Base-by-base conservation (phyloP, 2,113 vertebrate species). In the Empidonax alnorum region DNA sequence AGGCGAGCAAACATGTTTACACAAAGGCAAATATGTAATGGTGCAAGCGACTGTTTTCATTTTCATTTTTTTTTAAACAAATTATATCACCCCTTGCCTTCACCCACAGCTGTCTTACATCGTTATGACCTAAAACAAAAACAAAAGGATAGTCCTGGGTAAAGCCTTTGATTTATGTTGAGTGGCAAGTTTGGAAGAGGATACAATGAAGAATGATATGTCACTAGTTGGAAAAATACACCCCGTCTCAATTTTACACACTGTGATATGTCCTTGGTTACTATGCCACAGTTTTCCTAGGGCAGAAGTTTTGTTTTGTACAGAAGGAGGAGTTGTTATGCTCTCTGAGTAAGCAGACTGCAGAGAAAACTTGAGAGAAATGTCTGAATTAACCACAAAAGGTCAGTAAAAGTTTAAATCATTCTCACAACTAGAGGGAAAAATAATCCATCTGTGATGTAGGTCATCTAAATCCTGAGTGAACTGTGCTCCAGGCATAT, bases 391-490 rank as follows among this genome's bases (percentile, higher is more conserved):
- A 74, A 89, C 72, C 75, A 69, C 59, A 56, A 47, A 91, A 94
- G 69, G 73, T 80, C 85, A 91, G 65, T 53, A 83, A 87, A 94
- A 90, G 72, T 95, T 93, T 96, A 93, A 95, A 89, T 93, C 82
- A 75, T 91, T 84, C 84, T 84, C 4, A 0, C 31, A 87, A 84
- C 66, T 73, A 65, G 76, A 87, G 25, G 53, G 49, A 69, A 90
- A 93, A 87, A 68, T 83, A 93, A 94, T 66, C 62, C 52, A 35
- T 90, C 69, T 87, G 74, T 87, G 90, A 77, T 67, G 86, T 76
- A 89, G 62, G 83, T 92, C 65, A 78, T 82, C 85, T 79, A 37
- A 86, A 84, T 72, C 76, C 71, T 84, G 44, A 39, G 61, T 65
- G 37, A 90, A 39, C 59, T 8, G 4, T 92, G 84, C 69, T 96